Conservation (phyloP, 2,113 vertebrate genomes). For the Ammospiza nelsoni region DNA sequence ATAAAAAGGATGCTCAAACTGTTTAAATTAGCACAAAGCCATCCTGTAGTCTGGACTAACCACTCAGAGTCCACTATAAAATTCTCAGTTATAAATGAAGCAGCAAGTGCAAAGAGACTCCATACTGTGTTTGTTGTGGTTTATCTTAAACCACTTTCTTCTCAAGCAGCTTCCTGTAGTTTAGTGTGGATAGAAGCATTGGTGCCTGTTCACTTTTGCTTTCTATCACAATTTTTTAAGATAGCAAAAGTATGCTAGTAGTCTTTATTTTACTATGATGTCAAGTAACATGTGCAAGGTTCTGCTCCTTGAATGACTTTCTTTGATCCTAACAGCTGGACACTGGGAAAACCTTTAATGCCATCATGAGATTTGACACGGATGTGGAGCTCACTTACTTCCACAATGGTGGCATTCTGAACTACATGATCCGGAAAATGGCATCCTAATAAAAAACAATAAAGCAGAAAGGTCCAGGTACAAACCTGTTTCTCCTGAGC, state of each 20-base stretch:
- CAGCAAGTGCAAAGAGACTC: background rate
- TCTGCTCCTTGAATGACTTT: background rate
- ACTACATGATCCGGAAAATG: slow-evolving; percentile 99
- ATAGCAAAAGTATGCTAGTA: background rate
- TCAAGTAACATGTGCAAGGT: background rate
- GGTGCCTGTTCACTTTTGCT: background rate
- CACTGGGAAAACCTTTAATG: slow-evolving; percentile 86
- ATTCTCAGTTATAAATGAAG: background rate
- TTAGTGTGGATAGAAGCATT: background rate
- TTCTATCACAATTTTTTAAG: background rate
- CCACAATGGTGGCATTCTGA: slow-evolving; percentile 92
- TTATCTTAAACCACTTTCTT: background rate
- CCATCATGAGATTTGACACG: slow-evolving; percentile 91
- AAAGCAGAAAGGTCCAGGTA: background rate
- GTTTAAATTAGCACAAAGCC: background rate
- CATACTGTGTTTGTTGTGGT: background rate
- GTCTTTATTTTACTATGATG: background rate
- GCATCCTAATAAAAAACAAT: slow-evolving; percentile 47
- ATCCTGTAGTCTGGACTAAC: background rate
- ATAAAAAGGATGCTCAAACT: background rate
- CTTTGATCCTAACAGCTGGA: slow-evolving; percentile 81
- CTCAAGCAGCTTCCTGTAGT: background rate
- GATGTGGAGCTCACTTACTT: slow-evolving; percentile 96
- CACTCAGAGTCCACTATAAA: background rate
- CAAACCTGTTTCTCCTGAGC: background rate